Percentiles rank a stretch among this genome's conserved stretches.
These are phyloP conservation scores for Ptiloglossa arizonensis DNA, from an alignment of 1,140 invertebrate species.

Conservation along the genomic window DNA sequence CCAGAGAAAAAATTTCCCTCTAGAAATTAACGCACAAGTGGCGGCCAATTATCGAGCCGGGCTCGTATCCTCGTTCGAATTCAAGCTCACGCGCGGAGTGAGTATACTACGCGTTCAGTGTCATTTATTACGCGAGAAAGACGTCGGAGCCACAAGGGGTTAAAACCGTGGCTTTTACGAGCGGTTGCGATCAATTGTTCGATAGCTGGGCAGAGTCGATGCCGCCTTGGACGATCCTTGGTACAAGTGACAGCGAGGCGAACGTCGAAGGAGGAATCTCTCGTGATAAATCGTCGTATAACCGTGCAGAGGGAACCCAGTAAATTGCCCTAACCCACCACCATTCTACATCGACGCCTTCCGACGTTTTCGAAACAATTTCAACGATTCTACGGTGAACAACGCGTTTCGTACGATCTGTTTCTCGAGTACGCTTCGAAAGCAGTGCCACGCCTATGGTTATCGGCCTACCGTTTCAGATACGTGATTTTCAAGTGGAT, in stretches of 20 bases:
- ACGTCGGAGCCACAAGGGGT: no score
- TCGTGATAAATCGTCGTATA: conserved; percentile 42
- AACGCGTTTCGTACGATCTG: no score
- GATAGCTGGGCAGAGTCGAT: background rate
- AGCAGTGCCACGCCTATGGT: conserved; percentile 50
- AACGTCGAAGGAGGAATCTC: conserved; percentile 1
- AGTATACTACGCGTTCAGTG: background rate
- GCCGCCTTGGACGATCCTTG: no score
- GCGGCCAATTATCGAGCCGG: no score
- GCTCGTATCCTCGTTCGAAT: no score
- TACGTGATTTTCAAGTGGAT: conserved; percentile 48
- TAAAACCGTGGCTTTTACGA: background rate
- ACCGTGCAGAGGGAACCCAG: background rate
- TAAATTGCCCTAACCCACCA: conserved; percentile 43
- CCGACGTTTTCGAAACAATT: conserved; percentile 48
- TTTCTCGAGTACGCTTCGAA: conserved; percentile 11
- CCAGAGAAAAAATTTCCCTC: no score
- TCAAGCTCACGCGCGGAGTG: no score
- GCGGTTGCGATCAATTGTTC: conserved; percentile 1
- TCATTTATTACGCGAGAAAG: background rate
- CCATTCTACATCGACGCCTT: conserved; percentile 1
- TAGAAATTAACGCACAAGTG: no score
- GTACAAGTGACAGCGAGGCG: no score
- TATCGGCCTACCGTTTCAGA: conserved; percentile 50
- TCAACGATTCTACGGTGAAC: conserved; percentile 22